Conservation (phyloP, 2,797 vertebrate genomes). For the Diglossa cyanea region DNA sequence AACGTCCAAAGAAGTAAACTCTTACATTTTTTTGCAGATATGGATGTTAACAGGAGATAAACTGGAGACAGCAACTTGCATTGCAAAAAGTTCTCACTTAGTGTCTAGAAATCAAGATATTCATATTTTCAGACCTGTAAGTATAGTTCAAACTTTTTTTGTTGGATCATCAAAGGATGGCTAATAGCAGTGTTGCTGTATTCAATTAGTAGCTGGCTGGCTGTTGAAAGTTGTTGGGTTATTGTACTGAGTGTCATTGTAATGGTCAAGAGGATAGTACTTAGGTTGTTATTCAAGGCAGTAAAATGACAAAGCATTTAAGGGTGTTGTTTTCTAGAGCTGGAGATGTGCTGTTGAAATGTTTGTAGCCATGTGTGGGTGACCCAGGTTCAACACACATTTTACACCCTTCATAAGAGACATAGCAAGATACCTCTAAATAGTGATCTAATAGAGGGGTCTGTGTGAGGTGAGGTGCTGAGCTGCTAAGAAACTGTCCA, state of each 20-base stretch:
- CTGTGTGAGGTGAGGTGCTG: background rate
- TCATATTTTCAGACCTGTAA: slow-evolving; percentile 90
- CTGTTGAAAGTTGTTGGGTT: background rate
- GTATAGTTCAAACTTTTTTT: slow-evolving; percentile 6
- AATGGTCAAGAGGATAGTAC: background rate
- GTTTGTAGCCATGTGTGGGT: background rate
- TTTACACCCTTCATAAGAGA: background rate
- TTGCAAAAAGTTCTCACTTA: slow-evolving; percentile 95
- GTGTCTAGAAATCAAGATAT: slow-evolving; percentile 85
- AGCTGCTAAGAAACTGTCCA: background rate
- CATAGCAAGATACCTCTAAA: background rate
- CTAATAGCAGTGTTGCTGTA: background rate
- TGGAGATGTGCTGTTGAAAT: background rate
- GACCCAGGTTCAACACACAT: rapidly evolving
- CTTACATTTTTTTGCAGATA: slow-evolving; percentile 77
- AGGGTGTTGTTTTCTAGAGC: background rate
- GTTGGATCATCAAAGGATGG: background rate
- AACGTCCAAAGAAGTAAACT: background rate
- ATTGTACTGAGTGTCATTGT: background rate
- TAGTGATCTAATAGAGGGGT: background rate
- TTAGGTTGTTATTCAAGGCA: background rate
- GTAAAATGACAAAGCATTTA: background rate
- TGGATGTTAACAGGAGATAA: slow-evolving; percentile 99
- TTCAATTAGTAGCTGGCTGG: background rate
- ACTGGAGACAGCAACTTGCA: slow-evolving; percentile 95